Evolutionary conservation across 2,888 invertebrate species (phyloP), one percentile per base, ranked within the genome.

Genomic region (Drosophila suboccidentalis): DNA sequence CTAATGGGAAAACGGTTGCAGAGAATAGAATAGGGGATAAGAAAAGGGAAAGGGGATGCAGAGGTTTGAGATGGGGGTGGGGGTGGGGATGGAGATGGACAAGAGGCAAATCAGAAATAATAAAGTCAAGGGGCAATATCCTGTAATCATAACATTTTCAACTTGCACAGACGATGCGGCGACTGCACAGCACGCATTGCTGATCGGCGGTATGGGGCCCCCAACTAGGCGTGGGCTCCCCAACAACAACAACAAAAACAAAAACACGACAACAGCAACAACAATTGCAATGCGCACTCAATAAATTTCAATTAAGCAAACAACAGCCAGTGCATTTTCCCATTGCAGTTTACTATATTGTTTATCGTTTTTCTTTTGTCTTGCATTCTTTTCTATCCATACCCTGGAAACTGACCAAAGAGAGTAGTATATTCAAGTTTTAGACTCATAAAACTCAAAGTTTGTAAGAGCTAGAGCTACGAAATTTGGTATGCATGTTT

Each of bases 261-360:
- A 41, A 5, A 49, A 54, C n/a, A 49, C 26, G 6, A 39, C 34
- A 57, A 46, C 66, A 22, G 22, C 22, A 57, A 47, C 44, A 61
- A 47, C 70, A 75, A 66, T 75, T 60, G 70, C 84, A 58, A 78
- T 73, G 70, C 59, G 77, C 82, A 84, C 78, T 87, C 80, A 78
- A 84, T 84, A 84, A 85, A 84, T 87, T 84, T 87, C 85, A 84
- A 84, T 84, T 84, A 84, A 67, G 72, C 80, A 79, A 82, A 84
- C 76, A 70, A 50, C 68, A 34, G 60, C 47, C 53, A 46, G 38
- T 61, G 63, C 73, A 63, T 66, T 70, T 66, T 67, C 57, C 75
- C 63, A 71, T 26, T 71, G 51, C 72, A 51, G 61, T 46, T 69
- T 47, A 57, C 43, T 38, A 47, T 60, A 71, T 75, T 75, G 75